Conservation (phyloP, 1,140 invertebrate species). For the Oreohelix idahoensis region DNA sequence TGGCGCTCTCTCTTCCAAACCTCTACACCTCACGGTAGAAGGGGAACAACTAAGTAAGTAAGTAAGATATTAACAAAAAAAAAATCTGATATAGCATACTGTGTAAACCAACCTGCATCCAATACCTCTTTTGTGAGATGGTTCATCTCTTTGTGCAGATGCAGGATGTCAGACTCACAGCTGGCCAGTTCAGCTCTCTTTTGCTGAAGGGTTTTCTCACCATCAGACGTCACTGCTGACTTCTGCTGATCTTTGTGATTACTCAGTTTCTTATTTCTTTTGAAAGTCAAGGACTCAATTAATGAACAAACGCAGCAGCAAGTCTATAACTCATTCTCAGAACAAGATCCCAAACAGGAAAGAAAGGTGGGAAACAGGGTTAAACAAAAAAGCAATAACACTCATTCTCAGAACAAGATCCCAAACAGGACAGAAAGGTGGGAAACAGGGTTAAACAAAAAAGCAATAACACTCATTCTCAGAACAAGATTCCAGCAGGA, state of each 20-base stretch:
- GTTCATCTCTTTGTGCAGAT: not conserved
- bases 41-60: too few relatives aligned
- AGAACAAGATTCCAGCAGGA: not conserved
- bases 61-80: too few relatives aligned
- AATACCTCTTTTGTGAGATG: slow-evolving; percentile 1
- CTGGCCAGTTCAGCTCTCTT: not conserved
- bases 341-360: not conserved
- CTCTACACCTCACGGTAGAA: too few relatives aligned
- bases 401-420: not conserved
- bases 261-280: not conserved
- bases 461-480: not conserved
- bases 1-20: too few relatives aligned
- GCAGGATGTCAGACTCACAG: not conserved
- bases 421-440: too few relatives aligned
- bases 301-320: not conserved
- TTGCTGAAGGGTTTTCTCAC: not conserved
- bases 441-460: too few relatives aligned
- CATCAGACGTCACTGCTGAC: not conserved
- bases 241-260: not conserved
- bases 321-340: not conserved
- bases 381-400: too few relatives aligned
- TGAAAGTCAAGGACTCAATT: not conserved
- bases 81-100: too few relatives aligned
- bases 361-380: too few relatives aligned
- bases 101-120: not conserved